Percentiles rank a stretch among this genome's conserved stretches.
Evolutionary conservation across 2,797 vertebrate genomes (phyloP).

Genomic region (Anguilla obscura): DNA sequence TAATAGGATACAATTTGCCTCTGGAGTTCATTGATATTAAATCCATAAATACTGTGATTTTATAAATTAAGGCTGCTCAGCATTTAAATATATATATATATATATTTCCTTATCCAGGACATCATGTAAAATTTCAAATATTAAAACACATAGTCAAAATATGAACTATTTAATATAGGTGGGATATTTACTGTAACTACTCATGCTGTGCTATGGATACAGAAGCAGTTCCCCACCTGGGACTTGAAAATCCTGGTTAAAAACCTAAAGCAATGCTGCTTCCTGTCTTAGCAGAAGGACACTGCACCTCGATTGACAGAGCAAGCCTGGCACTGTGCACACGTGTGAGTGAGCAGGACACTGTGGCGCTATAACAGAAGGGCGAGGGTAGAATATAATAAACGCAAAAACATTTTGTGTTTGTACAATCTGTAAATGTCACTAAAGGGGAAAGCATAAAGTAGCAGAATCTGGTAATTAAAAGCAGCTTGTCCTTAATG

Average conservation of each 20-base stretch:
- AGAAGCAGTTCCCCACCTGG: neutral
- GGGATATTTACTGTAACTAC: neutral
- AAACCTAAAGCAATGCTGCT: neutral
- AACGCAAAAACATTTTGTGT: neutral
- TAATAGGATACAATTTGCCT: neutral
- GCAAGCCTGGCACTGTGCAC: neutral
- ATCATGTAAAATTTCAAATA: neutral
- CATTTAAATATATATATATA: neutral
- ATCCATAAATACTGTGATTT: neutral
- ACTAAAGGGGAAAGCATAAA: neutral
- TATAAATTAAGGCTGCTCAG: neutral
- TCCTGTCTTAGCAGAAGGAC: neutral
- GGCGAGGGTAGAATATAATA: neutral
- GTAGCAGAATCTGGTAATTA: neutral
- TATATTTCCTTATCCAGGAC: neutral
- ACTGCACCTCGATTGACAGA: neutral
- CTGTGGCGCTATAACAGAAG: neutral
- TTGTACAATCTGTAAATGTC: neutral
- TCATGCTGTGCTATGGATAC: neutral
- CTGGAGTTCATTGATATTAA: neutral
- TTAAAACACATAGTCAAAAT: neutral
- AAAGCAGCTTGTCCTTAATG: neutral
- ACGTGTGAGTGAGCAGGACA: neutral
- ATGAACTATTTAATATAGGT: neutral
- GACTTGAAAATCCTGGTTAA: neutral